Base-by-base conservation (phyloP, 2,888 invertebrate genomes). In the Pseudeuparius sepicola region DNA sequence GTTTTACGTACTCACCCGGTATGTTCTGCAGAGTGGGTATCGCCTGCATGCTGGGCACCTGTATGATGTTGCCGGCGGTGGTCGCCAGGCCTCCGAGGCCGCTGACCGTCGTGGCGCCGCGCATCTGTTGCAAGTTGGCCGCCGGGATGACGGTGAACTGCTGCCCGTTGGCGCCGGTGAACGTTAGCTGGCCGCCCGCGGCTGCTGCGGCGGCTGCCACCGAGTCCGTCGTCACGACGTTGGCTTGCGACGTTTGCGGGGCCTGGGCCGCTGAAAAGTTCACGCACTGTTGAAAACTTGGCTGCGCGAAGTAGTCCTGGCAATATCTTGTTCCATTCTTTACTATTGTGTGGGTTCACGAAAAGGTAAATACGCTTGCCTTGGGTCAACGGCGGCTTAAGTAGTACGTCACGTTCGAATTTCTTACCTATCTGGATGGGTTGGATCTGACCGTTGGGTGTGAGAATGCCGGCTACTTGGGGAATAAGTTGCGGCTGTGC, bases 361-460 rank as follows among this genome's bases (percentile, higher is more conserved):
- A n/a, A n/a, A n/a, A n/a, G n/a, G n/a, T n/a, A n/a, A n/a, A n/a
- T n/a, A n/a, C n/a, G n/a, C n/a, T n/a, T n/a, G n/a, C n/a, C n/a
- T n/a, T n/a, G n/a, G n/a, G n/a, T n/a, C n/a, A n/a, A n/a, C n/a
- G n/a, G n/a, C n/a, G n/a, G n/a, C n/a, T n/a, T n/a, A n/a, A n/a
- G n/a, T n/a, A n/a, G n/a, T n/a, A n/a, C n/a, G n/a, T n/a, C n/a
- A n/a, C n/a, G n/a, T n/a, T n/a, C n/a, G n/a, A n/a, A n/a, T n/a
- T n/a, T n/a, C n/a, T n/a, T n/a, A n/a, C n/a, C n/a, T n/a, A n/a
- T n/a, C n/a, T n/a, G n/a, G n/a, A n/a, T n/a, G n/a, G n/a, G n/a
- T n/a, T n/a, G n/a, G n/a, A 89, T 79, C 55, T 88, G 89, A 0
- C 89, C 89, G 32, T 77, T 81, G 0, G 88, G 88, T 3, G 88